phyloP scores from a whole-genome alignment of 2,888 invertebrate species.

The Andricus quercusramuli region DNA sequence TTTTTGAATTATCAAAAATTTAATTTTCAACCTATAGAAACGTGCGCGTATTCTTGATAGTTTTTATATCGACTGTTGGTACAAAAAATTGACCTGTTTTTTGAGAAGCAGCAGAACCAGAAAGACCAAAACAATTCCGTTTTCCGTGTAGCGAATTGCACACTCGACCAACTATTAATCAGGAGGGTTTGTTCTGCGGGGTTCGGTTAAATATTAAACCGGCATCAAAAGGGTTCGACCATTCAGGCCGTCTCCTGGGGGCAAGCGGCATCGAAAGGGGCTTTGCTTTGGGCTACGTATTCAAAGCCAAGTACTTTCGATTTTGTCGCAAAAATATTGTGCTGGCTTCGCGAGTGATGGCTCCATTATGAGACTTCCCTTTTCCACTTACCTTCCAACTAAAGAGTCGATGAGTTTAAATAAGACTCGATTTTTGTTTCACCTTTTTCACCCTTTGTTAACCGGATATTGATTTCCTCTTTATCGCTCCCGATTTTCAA shows the following conservation, averaged over 20 bases:
- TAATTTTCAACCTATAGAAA: too few relatives aligned
- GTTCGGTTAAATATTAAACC: constrained; percentile 70
- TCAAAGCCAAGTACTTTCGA: constrained; percentile 54
- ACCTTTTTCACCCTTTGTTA: constrained; percentile 47
- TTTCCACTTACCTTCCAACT: constrained; percentile 49
- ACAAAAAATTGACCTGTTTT: too few relatives aligned
- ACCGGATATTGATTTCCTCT: constrained; percentile 52
- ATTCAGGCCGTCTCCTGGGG: constrained; percentile 57
- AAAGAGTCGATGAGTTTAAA: constrained; percentile 44
- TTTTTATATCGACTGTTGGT: too few relatives aligned
- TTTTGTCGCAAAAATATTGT: constrained; percentile 65
- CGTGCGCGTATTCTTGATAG: too few relatives aligned
- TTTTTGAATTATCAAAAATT: too few relatives aligned
- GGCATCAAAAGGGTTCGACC: constrained; percentile 66
- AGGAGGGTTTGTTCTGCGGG: constrained; percentile 64
- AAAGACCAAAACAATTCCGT: background rate
- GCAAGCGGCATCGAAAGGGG: constrained; percentile 44
- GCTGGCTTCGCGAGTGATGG: constrained; percentile 60
- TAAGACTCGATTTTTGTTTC: constrained; percentile 46
- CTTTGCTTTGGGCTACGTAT: constrained; percentile 40
- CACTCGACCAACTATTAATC: constrained; percentile 62
- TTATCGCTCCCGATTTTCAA: background rate
- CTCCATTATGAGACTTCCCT: constrained; percentile 56
- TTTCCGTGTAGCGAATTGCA: background rate
- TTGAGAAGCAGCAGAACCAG: background rate